Evolutionary conservation across 2,113 vertebrate genomes (phyloP).

Genomic region (Macaca fascicularis): DNA sequence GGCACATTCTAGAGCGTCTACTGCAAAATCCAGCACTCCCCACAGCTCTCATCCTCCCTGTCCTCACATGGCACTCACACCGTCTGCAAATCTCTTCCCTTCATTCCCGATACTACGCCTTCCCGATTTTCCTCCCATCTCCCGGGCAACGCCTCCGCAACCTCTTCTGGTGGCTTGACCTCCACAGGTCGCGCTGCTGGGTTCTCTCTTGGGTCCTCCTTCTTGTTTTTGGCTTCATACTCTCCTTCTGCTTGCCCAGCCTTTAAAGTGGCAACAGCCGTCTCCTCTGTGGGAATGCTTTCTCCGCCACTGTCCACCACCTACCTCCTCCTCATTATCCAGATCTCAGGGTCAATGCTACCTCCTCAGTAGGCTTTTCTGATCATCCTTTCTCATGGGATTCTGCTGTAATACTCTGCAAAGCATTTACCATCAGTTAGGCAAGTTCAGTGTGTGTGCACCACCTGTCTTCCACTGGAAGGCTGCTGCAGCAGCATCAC

Average conservation of each 20-base stretch:
- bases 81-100: not conserved
- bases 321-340: not conserved
- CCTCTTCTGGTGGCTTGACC: not conserved
- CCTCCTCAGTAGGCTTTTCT: not conserved
- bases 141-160: not conserved
- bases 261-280: not conserved
- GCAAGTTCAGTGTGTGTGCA: not conserved
- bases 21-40: not conserved
- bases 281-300: not conserved
- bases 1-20: not conserved
- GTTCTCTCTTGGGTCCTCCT: not conserved
- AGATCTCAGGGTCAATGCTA: not conserved
- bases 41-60: not conserved
- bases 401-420: not conserved
- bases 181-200: too few species aligned
- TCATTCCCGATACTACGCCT: not conserved
- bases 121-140: not conserved
- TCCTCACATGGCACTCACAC: not conserved
- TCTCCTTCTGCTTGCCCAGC: not conserved
- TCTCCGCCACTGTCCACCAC: not conserved
- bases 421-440: not conserved
- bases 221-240: not conserved
- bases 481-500: too few species aligned
- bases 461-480: not conserved
- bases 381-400: not conserved